Evolutionary conservation across 2,888 invertebrate species (phyloP), one percentile per base, ranked within the genome.

Genomic region (Volucella bombylans): DNA sequence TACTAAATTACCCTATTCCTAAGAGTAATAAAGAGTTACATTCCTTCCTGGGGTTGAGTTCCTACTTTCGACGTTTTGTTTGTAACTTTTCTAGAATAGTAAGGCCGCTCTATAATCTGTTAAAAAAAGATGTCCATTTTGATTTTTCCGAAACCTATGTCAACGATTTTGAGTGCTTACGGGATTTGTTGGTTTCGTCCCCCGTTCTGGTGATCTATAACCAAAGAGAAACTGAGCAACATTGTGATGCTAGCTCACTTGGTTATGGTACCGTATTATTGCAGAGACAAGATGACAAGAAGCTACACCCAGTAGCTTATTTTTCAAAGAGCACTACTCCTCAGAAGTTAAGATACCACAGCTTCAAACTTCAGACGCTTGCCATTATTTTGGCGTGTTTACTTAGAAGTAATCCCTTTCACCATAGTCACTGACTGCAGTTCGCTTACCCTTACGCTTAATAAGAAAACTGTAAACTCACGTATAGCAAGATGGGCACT

Each of bases 401-500:
- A 18, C 18, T 18, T 18, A 18, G 18, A 18, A 18, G 18, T 1
- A 18, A 18, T 18, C 18, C 18, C 18, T 18, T 18, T 18, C 18
- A 18, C 18, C 18, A 18, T 18, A 18, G 18, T 72, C 3, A 62
- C 65, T 11, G 90, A 90, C 69, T 91, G 90, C 77, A 86, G 88
- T 1, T 89, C 90, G 1, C 18, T 18, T 18, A 18, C 18, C 1
- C 85, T 90, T 10, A 89, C 89, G 0, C 62, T 90, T 38, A 82
- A 82, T 10, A 89, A 89, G 67, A 88, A 86, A 41, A 88, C 89
- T 11, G 45, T 88, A 3, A 77, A 88, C 12, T 86, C 89, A 0
- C 82, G 89, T 59, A 88, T 90, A 10, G 89, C 89, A 8, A 65
- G 89, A 10, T 90, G 89, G 90, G 88, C 88, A 64, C 65, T 89